Base-by-base conservation (phyloP, 2,797 vertebrate genomes). In the Semotilus atromaculatus region DNA sequence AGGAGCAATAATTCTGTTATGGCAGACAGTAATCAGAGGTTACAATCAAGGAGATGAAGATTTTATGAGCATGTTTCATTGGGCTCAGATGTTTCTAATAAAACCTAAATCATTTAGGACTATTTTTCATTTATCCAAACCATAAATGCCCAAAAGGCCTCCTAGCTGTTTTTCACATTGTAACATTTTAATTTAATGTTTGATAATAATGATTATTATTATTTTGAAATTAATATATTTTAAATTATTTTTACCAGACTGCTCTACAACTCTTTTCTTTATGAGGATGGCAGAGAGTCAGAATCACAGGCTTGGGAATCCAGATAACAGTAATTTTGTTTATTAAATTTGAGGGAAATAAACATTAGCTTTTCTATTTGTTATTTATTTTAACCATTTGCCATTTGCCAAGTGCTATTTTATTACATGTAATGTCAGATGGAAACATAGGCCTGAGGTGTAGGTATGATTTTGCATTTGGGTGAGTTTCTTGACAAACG, bases 61-160 rank as follows among this genome's bases (percentile, higher is more conserved):
- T 66, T 86, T 76, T 81, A 75, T 71, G 83, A 64, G 87, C 45
- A 5, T 18, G 36, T 78, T 36, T 85, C 66, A 91, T 88, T 82
- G 34, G 36, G 40, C 48, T 76, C 87, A 88, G 55, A 89, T 89
- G 79, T 86, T 85, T 77, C 40, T 40, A 51, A 86, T 82, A 86
- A 78, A 88, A 82, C 68, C 77, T 86, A 72, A 38, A 58, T 55
- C 58, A 75, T 85, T 26, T 85, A 67, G 16, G 34, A 76, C 48
- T 71, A 73, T 82, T 72, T 78, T 77, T 76, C 2, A 70, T 71
- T 83, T 45, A 67, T 75, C 38, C 31, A 80, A 81, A 83, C 55
- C 81, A n/a, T 34, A 9, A 67, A 68, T 73, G 31, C 83, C 72
- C 38, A 62, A 83, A 38, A 48, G 53, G 23, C 43, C 55, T 43